Evolutionary conservation across 1,140 invertebrate species (phyloP).

Genomic region (Panagrolaimus sp.): DNA sequence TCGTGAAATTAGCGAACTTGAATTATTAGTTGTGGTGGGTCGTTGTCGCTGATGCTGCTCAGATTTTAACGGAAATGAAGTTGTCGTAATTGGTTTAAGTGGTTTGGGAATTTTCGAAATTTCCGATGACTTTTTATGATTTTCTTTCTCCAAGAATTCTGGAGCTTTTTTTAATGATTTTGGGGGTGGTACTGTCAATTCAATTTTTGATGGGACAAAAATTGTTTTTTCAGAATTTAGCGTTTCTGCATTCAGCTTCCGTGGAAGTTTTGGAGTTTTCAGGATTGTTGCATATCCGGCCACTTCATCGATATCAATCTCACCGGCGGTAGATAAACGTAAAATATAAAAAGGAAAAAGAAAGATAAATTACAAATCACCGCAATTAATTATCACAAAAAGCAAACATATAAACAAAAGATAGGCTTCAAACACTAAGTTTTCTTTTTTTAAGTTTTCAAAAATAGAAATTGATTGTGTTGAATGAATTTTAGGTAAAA

Average conservation of each 20-base stretch:
- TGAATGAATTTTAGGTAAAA: too few species aligned
- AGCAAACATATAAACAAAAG: neutral
- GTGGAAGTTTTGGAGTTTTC: neutral
- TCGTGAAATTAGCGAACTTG: neutral
- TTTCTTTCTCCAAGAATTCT: neutral
- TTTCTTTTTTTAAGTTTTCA: too few species aligned
- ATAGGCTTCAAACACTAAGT: neutral
- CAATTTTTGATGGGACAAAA: neutral
- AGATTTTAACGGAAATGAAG: neutral
- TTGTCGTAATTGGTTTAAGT: neutral
- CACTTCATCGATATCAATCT: slow-evolving; percentile 8
- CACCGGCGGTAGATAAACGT: neutral
- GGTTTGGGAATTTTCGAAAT: neutral
- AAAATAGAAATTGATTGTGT: neutral
- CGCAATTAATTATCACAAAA: neutral
- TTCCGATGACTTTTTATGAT: too few species aligned
- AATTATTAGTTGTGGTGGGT: too few species aligned
- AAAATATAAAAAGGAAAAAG: neutral
- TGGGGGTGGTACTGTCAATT: slow-evolving; percentile 1
- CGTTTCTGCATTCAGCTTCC: neutral
- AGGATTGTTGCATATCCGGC: slow-evolving; percentile 7
- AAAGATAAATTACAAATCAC: too few species aligned
- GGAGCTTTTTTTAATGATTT: neutral
- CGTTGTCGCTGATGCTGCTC: too few species aligned
- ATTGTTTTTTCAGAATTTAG: neutral